Base-by-base conservation (phyloP, 2,888 invertebrate genomes). In the Chrysodeixis includens region DNA sequence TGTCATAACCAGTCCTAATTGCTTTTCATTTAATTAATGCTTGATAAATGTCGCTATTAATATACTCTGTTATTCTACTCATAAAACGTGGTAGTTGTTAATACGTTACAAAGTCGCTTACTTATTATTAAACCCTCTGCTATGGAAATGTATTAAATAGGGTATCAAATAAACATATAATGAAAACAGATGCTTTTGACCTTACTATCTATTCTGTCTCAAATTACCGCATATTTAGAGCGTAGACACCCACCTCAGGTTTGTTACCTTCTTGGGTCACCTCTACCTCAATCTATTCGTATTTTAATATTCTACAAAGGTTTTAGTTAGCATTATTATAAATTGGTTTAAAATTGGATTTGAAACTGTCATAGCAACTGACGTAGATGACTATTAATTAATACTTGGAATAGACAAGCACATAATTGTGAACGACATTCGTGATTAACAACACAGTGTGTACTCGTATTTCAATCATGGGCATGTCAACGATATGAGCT, bases 231-330 rank as follows among this genome's bases (percentile, higher is more conserved):
- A 26, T 26, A 26, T 26, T 26, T 26, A 26, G 26, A 26, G 44
- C 22, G 66, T 44, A 64, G 51, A 52, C 16, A 59, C 61, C 62
- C 66, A 76, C 59, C 62, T 32, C 66, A 56, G 30, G 62, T 55
- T 59, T 51, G 60, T 60, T 46, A 63, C 66, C 66, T 61, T 62
- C 44, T 66, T 35, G 40, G 79, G 76, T 79, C 76, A 66, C 76
- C 76, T 75, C 76, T 46, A 59, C 51, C 30, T 63, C 16, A 9
- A 49, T 79, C 40, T 55, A 44, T 52, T 70, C 40, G 46, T n/a
- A 60, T 62, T 70, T 69, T 70, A 75, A 75, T 65, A 60, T 56
- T 65, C 61, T 59, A 63, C 51, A 66, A 66, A 8, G 49, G 49
- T 69, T 52, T 40, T 40, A 40, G 40, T 40, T 40, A 14, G n/a